Base-by-base conservation (phyloP, 2,113 vertebrate species). In the Spheniscus mendiculus region DNA sequence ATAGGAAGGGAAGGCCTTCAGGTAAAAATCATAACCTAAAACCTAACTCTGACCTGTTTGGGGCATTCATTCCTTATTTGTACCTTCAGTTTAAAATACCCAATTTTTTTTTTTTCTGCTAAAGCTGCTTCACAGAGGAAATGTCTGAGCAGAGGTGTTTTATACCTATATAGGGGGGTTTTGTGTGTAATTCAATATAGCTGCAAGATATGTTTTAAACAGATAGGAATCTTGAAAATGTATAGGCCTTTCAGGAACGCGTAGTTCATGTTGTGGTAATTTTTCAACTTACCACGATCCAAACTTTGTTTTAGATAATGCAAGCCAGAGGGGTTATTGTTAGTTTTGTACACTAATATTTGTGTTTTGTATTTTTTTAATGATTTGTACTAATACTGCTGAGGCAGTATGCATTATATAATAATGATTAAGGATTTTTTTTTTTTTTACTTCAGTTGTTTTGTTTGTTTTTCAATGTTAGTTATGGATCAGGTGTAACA, bases 361-460 rank as follows among this genome's bases (percentile, higher is more conserved):
- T 87, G 52, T 73, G 8, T 87, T 93, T 85, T 32, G 58, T 77
- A 9, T 40, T 69, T 87, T 89, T 71, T 47, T 36, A 53, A 69
- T 71, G 45, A n/a, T 90, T 62, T 66, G 6, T 72, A 20, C 44
- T 87, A 58, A 50, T 53, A 67, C 56, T 65, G 62, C 61, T 55
- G 79, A 77, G 82, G 74, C 74, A 86, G 13, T 21, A n/a, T 47
- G 84, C 58, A 69, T 96, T 97, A 87, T 73, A 47, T 96, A 94
- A 97, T 80, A 88, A 52, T 69, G 83, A 89, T 90, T 25, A 91
- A 52, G 83, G 93, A 18, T 4, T 63, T 34, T 20, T 44, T 63
- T 34, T 20, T 44, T 73, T 88, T 69, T 72, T 30, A 19, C 21
- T 53, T 59, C 12, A 14, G 10, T 44, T 84, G 26, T 73, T 95